Conservation (phyloP, 2,888 invertebrate genomes). For the Nysson spinosus region DNA sequence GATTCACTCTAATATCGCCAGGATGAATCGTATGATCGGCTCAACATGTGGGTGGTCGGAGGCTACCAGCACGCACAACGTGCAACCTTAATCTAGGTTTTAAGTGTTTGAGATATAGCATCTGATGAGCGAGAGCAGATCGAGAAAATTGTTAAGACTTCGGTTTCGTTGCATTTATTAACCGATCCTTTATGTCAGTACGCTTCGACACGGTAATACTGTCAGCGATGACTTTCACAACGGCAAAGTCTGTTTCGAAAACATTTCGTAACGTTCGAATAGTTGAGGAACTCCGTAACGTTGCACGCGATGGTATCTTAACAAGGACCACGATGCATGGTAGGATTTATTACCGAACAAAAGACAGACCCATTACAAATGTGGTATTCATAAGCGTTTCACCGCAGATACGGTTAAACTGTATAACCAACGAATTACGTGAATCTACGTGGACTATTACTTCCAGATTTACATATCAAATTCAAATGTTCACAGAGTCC, state of each 20-base stretch:
- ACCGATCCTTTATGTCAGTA: conserved; percentile 4
- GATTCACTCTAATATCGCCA: conserved; percentile 30
- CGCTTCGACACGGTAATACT: conserved; percentile 13
- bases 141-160: too few relatives aligned
- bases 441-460: background rate
- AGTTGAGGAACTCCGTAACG: background rate
- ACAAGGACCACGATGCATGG: background rate
- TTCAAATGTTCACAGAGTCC: too few relatives aligned
- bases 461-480: too few relatives aligned
- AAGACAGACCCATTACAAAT: conserved; percentile 24
- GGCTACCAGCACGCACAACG: conserved; percentile 22
- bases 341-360: conserved; percentile 31
- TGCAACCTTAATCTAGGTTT: conserved; percentile 41
- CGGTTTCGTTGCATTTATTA: conserved; percentile 27
- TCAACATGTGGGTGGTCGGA: conserved; percentile 38
- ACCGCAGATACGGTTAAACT: background rate
- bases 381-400: conserved; percentile 33
- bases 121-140: conserved; percentile 31
- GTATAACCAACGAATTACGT: conserved; percentile 27
- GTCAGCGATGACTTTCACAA: conserved; percentile 29
- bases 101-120: conserved; percentile 8
- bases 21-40: conserved; percentile 28
- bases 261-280: conserved; percentile 34
- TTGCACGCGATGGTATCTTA: conserved; percentile 15
- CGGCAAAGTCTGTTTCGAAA: conserved; percentile 23